Evolutionary conservation across 2,888 invertebrate genomes (phyloP).

Genomic region (Mylabris sibirica): DNA sequence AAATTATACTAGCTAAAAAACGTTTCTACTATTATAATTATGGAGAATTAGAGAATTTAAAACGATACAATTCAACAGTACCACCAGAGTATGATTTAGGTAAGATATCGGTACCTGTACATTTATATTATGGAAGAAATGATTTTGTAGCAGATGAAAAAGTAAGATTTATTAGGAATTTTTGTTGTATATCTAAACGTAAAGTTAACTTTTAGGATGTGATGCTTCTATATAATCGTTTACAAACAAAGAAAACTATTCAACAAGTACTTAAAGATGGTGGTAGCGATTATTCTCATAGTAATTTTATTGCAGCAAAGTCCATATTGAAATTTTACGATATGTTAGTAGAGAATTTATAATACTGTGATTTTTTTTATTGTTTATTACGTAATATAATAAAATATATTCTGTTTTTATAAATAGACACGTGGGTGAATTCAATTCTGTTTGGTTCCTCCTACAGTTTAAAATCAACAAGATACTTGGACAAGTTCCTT

Average conservation of each 20-base stretch:
- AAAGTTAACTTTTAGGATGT: slow-evolving; percentile 34
- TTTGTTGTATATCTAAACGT: not conserved
- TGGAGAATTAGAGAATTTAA: slow-evolving; percentile 65
- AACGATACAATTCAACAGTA: slow-evolving; percentile 62
- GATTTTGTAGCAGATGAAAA: slow-evolving; percentile 72
- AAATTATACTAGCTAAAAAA: slow-evolving; percentile 61
- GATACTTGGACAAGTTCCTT: too few species aligned
- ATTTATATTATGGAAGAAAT: slow-evolving; percentile 70
- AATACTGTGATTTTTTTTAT: not conserved
- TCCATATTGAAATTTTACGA: slow-evolving; percentile 29
- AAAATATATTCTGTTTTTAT: not conserved
- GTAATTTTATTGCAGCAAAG: slow-evolving; percentile 30
- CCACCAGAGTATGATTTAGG: slow-evolving; percentile 70
- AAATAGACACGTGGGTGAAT: too few species aligned
- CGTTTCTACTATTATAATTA: slow-evolving; percentile 69
- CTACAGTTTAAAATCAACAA: too few species aligned
- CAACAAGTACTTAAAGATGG: slow-evolving; percentile 4
- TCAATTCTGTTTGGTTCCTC: too few species aligned
- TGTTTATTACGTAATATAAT: not conserved
- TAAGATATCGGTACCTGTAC: slow-evolving; percentile 68
- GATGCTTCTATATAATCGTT: slow-evolving; percentile 27
- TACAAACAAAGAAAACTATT: slow-evolving; percentile 28
- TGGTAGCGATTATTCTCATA: slow-evolving; percentile 32
- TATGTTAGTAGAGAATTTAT: slow-evolving; percentile 19
- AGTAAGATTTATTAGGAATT: slow-evolving; percentile 47